Evolutionary conservation across 2,888 invertebrate species (phyloP).

Genomic region (Himalopsyche anomala): DNA sequence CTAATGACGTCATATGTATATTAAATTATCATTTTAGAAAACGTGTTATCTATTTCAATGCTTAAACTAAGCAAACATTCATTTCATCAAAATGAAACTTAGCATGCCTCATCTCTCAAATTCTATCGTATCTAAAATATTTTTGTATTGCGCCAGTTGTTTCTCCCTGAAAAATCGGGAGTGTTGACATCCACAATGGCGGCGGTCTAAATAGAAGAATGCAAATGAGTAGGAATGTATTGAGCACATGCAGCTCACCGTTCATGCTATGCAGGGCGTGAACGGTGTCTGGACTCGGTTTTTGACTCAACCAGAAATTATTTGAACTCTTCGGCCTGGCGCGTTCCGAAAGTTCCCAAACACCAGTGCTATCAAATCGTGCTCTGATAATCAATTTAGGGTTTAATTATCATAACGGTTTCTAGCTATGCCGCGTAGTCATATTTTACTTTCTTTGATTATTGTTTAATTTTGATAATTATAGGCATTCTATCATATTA

Average conservation of each 20-base stretch:
- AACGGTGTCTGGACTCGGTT: neutral
- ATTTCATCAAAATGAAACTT: no score
- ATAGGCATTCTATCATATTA: neutral
- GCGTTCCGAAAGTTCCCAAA: neutral
- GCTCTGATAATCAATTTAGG: neutral
- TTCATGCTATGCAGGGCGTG: neutral
- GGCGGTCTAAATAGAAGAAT: constrained; percentile 22
- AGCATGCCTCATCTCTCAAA: no score
- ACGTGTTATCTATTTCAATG: no score
- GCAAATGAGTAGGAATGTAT: constrained; percentile 25
- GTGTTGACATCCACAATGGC: constrained; percentile 30
- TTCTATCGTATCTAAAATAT: no score
- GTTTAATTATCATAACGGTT: neutral
- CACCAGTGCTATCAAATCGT: constrained; percentile 1
- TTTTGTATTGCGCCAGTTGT: neutral
- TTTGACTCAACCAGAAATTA: constrained; percentile 30
- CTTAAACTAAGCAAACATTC: no score
- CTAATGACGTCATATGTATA: no score
- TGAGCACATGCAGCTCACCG: neutral
- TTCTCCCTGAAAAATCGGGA: constrained; percentile 3
- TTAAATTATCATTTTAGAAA: no score
- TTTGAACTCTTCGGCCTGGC: neutral
- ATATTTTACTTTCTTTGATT: neutral
- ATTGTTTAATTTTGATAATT: neutral
- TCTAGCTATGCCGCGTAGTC: neutral